Percentiles rank a stretch among this genome's conserved stretches.
Conservation (phyloP, 2,113 vertebrate genomes). For the Turnix velox region DNA sequence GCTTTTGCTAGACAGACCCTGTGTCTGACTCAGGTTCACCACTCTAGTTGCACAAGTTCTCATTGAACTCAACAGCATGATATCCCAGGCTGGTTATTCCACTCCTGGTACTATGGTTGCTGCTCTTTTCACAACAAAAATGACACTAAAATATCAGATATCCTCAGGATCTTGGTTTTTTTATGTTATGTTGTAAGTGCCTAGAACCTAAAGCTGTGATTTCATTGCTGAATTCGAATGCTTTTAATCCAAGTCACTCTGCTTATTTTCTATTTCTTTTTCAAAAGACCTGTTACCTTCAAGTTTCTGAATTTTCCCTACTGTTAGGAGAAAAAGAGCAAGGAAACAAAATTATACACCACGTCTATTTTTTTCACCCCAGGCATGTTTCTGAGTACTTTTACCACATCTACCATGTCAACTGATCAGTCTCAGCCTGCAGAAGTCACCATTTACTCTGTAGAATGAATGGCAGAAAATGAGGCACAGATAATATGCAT, state of each 20-base stretch:
- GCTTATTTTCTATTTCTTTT: background rate
- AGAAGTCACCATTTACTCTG: background rate
- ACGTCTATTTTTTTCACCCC: background rate
- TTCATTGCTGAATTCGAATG: background rate
- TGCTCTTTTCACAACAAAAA: background rate
- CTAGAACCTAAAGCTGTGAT: background rate
- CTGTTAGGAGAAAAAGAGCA: background rate
- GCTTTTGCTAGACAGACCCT: background rate
- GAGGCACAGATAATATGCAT: background rate
- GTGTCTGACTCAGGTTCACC: background rate
- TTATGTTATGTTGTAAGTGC: background rate
- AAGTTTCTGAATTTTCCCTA: background rate
- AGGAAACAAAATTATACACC: background rate
- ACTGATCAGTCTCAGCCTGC: background rate
- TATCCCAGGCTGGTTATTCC: fast-evolving
- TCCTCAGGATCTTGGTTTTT: background rate
- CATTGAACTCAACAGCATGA: background rate
- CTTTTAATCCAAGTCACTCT: background rate
- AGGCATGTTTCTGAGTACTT: background rate
- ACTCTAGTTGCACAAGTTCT: background rate
- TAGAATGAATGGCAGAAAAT: background rate
- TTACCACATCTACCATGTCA: background rate
- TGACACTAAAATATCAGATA: background rate
- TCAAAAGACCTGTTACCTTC: background rate
- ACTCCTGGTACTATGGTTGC: background rate